A percentile compares a stretch with the other conserved stretches of the same genome.
phyloP scores from a whole-genome alignment of 1,140 invertebrate species.

The Drusus annulatus region DNA sequence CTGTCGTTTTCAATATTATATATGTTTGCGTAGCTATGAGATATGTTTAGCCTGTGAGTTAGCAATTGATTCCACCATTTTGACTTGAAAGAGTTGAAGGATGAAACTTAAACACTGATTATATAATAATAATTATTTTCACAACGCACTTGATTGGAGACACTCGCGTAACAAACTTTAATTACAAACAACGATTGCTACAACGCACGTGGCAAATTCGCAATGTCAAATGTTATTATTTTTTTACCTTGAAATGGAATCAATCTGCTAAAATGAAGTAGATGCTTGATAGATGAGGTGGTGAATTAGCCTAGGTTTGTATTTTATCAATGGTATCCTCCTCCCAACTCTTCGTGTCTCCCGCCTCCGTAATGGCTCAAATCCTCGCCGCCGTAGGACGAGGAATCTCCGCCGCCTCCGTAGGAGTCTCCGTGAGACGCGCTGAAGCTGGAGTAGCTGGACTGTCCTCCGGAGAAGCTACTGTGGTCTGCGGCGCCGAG shows the following conservation, averaged over 20 bases:
- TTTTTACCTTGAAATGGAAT: constrained; percentile 20
- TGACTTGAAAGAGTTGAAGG: no score
- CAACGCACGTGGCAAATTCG: background rate
- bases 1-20: no score
- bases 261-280: background rate
- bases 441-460: constrained; percentile 64
- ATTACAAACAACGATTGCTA: background rate
- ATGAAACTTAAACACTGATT: no score
- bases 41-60: no score
- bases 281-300: background rate
- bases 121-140: no score
- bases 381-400: constrained; percentile 61
- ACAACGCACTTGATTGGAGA: background rate
- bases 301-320: background rate
- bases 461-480: constrained; percentile 60
- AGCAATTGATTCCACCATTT: no score
- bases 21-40: no score
- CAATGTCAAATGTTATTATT: background rate
- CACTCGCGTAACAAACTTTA: background rate
- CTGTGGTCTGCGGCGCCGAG: constrained; percentile 61
- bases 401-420: constrained; percentile 62
- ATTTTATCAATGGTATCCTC: constrained; percentile 30
- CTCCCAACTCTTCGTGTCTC: constrained; percentile 8
- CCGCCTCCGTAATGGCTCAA: constrained; percentile 42
- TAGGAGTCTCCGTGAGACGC: constrained; percentile 62